phyloP scores from a whole-genome alignment of 2,888 invertebrate species.

The Drepana falcataria region DNA sequence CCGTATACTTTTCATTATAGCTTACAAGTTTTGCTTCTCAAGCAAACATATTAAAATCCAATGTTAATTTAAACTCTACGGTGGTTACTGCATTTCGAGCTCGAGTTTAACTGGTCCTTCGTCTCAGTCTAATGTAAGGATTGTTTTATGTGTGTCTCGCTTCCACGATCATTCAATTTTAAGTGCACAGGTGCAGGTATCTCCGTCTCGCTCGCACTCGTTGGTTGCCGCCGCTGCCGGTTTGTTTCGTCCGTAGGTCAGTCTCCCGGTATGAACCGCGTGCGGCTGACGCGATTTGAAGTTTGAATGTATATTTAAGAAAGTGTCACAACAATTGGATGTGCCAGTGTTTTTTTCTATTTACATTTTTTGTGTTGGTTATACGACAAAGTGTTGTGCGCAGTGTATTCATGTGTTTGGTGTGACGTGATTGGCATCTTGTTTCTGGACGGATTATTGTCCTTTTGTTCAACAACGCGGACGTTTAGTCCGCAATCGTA shows the following conservation, averaged over 20 bases:
- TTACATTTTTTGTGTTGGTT: constrained; percentile 24
- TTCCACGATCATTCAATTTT: constrained; percentile 60
- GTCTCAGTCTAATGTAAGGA: constrained; percentile 53
- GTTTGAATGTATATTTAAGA: constrained; percentile 30
- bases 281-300: constrained; percentile 36
- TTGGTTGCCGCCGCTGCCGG: constrained; percentile 38
- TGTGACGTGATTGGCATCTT: constrained; percentile 46
- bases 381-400: constrained; percentile 30
- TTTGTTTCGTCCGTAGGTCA: constrained; percentile 42
- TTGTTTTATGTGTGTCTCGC: constrained; percentile 64
- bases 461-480: constrained; percentile 40
- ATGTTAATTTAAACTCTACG: constrained; percentile 18
- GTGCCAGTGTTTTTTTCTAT: constrained; percentile 31
- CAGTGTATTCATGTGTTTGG: constrained; percentile 27
- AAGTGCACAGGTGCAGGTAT: constrained; percentile 72
- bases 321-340: constrained; percentile 30
- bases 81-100: constrained; percentile 29
- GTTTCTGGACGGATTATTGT: constrained; percentile 34
- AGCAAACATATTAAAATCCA: constrained; percentile 14
- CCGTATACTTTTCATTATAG: constrained; percentile 18
- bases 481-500: constrained; percentile 22
- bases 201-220: constrained; percentile 54
- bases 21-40: constrained; percentile 14
- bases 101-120: constrained; percentile 29
- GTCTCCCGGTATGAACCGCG: constrained; percentile 44